These are phyloP conservation scores for Drosophila stalkeri DNA, from an alignment of 2,888 invertebrate genomes.

Conservation along the genomic window DNA sequence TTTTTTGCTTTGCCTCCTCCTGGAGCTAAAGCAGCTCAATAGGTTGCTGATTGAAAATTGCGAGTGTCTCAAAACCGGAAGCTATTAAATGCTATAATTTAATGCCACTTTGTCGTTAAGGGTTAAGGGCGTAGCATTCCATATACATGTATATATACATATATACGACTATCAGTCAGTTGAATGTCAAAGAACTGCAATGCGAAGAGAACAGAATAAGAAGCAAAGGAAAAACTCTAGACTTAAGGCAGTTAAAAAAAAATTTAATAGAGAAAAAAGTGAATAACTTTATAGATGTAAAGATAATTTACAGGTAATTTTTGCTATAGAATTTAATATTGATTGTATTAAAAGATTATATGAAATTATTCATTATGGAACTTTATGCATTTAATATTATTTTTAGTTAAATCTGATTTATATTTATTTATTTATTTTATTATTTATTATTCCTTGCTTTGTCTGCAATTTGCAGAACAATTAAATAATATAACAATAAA, in stretches of 20 bases:
- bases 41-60: constrained; percentile 72
- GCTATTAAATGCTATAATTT: constrained; percentile 64
- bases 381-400: too few relatives aligned
- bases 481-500: too few relatives aligned
- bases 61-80: constrained; percentile 67
- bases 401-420: too few relatives aligned
- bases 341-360: too few relatives aligned
- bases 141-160: neutral
- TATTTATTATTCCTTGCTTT: too few relatives aligned
- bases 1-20: constrained; percentile 5
- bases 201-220: neutral
- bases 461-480: too few relatives aligned
- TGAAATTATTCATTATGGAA: too few relatives aligned
- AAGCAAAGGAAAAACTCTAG: neutral
- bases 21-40: constrained; percentile 18
- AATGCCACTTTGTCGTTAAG: constrained; percentile 24
- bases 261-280: neutral
- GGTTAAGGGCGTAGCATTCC: neutral
- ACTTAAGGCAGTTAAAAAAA: neutral
- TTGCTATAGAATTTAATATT: too few relatives aligned
- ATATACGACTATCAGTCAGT: constrained; percentile 8
- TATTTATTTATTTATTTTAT: too few relatives aligned
- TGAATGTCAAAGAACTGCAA: neutral
- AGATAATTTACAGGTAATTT: too few relatives aligned
- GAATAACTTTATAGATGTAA: too few relatives aligned